A percentile compares a stretch with the other conserved stretches of the same genome.
These are phyloP conservation scores for Diploscapter pachys DNA, from an alignment of 1,140 invertebrate genomes.

Conservation along the genomic window DNA sequence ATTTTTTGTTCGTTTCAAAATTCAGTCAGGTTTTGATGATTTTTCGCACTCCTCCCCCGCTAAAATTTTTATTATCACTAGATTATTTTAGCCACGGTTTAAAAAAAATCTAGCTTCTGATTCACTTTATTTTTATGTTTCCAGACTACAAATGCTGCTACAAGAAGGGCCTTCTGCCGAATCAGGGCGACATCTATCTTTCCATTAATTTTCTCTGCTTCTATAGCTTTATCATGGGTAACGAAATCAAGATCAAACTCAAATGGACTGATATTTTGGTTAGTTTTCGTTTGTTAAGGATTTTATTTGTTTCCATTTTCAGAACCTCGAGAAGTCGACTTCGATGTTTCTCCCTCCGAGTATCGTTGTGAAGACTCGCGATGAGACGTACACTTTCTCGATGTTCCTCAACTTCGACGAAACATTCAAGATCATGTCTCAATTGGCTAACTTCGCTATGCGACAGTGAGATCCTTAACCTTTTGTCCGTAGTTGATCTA, in stretches of 20 bases:
- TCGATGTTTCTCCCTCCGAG: constrained; percentile 75
- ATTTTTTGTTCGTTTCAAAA: too few relatives aligned
- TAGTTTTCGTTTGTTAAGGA: constrained; percentile 8
- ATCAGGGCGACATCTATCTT: constrained; percentile 91
- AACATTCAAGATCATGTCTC: constrained; percentile 85
- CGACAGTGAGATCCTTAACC: constrained; percentile 70
- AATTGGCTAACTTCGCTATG: constrained; percentile 92
- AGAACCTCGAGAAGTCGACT: constrained; percentile 60
- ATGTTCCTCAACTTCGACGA: constrained; percentile 84
- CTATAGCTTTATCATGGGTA: constrained; percentile 86
- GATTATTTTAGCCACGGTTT: too few relatives aligned
- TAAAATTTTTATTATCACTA: too few relatives aligned
- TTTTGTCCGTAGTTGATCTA: constrained; percentile 14
- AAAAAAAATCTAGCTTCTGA: not conserved
- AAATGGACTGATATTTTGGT: constrained; percentile 68
- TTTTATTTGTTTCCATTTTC: constrained; percentile 26
- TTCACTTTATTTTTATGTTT: constrained; percentile 22
- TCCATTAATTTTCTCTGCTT: constrained; percentile 93
- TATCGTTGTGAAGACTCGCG: constrained; percentile 77
- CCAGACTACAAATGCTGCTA: constrained; percentile 73
- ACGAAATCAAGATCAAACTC: constrained; percentile 80
- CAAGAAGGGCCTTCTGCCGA: constrained; percentile 83
- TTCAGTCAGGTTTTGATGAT: too few relatives aligned
- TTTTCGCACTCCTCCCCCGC: too few relatives aligned
- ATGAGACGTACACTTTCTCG: constrained; percentile 70